These are phyloP conservation scores for Dicaeum eximium DNA, from an alignment of 2,113 vertebrate species.

Conservation along the genomic window DNA sequence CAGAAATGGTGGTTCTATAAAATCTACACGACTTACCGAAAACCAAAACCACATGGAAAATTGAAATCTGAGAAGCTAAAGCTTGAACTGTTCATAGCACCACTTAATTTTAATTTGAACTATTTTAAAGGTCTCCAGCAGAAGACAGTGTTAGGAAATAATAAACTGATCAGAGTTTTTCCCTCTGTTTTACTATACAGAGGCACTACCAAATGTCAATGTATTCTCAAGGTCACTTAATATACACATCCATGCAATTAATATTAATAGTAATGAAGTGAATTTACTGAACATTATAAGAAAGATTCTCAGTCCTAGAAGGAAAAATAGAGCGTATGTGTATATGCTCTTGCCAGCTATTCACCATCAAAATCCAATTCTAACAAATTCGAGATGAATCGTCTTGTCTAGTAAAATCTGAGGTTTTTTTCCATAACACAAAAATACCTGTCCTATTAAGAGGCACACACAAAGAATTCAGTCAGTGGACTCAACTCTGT, in stretches of 20 bases:
- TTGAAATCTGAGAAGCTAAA: neutral
- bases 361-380: neutral
- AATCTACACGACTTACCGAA: neutral
- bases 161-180: neutral
- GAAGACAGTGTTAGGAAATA: neutral
- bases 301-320: neutral
- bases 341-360: neutral
- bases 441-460: neutral
- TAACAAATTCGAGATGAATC: neutral
- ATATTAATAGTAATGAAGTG: neutral
- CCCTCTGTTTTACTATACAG: neutral
- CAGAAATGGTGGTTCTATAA: neutral
- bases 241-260: neutral
- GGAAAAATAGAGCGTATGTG: neutral
- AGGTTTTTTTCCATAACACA: neutral
- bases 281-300: neutral
- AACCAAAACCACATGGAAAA: neutral
- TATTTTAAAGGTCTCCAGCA: neutral
- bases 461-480: neutral
- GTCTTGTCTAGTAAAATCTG: neutral
- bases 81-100: neutral
- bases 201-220: neutral
- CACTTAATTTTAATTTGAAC: neutral
- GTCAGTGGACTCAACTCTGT: neutral
- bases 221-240: neutral